Evolutionary conservation across 2,113 vertebrate genomes (phyloP).

Genomic region (Geothlypis trichas): DNA sequence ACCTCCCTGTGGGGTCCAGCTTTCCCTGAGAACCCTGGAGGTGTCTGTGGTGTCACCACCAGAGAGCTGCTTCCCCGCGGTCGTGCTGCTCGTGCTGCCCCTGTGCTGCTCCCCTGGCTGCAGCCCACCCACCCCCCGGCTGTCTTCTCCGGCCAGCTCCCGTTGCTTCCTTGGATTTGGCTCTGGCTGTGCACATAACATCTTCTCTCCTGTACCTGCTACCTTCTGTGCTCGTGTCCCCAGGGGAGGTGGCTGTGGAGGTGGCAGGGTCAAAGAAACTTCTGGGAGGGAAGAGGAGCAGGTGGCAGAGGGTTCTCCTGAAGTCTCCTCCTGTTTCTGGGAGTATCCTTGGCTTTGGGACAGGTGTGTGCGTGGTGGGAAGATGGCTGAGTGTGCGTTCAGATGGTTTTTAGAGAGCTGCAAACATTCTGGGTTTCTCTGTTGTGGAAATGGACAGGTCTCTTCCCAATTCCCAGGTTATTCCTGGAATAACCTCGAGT

Average conservation of each 20-base stretch:
- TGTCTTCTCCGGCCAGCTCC: not conserved
- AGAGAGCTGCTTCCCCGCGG: not conserved
- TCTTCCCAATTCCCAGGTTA: not conserved
- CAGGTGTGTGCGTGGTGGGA: not conserved
- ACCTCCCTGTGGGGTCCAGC: not conserved
- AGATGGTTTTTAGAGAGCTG: not conserved
- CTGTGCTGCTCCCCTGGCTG: conserved; percentile 33
- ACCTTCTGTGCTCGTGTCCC: not conserved
- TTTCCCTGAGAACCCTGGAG: not conserved
- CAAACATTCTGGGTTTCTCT: not conserved
- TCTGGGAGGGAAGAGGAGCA: not conserved
- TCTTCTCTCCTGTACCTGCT: not conserved
- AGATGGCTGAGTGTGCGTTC: not conserved
- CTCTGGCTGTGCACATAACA: conserved; percentile 51
- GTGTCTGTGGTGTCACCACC: not conserved
- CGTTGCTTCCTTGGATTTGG: conserved; percentile 20
- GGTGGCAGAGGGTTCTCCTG: not conserved
- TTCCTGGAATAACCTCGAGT: not conserved
- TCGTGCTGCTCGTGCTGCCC: conserved; percentile 30
- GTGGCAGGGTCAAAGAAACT: not conserved
- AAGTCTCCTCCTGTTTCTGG: not conserved
- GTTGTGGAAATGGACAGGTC: not conserved
- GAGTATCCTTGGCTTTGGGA: not conserved
- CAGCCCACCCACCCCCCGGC: not conserved
- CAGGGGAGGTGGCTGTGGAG: not conserved